A percentile compares a stretch with the other conserved stretches of the same genome.
These are phyloP conservation scores for Allophyes oxyacanthae DNA, from an alignment of 2,888 invertebrate species.

Conservation along the genomic window DNA sequence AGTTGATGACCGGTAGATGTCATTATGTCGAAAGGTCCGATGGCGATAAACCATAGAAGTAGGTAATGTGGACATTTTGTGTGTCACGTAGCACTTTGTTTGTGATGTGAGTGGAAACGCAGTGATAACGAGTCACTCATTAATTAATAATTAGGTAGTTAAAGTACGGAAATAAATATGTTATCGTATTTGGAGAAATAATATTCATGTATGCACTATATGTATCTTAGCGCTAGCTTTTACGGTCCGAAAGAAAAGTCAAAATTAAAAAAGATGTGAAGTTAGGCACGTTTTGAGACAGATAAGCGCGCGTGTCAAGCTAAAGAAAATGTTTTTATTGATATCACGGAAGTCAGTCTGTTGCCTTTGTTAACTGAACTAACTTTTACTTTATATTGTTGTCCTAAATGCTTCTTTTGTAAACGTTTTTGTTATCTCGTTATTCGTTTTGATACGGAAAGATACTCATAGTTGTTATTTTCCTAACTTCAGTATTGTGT, in stretches of 20 bases:
- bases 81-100: conserved; percentile 4
- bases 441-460: conserved; percentile 13
- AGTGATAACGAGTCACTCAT: conserved; percentile 10
- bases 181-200: conserved; percentile 22
- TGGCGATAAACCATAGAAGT: too few relatives aligned
- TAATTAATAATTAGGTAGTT: conserved; percentile 25
- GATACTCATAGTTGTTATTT: conserved; percentile 20
- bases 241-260: too few relatives aligned
- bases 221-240: background rate
- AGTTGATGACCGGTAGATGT: too few relatives aligned
- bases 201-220: background rate
- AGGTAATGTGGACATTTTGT: too few relatives aligned
- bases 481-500: conserved; percentile 25
- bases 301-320: too few relatives aligned
- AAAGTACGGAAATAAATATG: conserved; percentile 30
- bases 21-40: too few relatives aligned
- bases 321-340: too few relatives aligned
- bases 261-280: too few relatives aligned
- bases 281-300: too few relatives aligned
- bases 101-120: conserved; percentile 16
- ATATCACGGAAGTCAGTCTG: conserved; percentile 1
- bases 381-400: conserved; percentile 7
- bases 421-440: conserved; percentile 30
- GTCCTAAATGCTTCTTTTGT: conserved; percentile 13
- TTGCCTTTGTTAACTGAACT: background rate